Evolutionary conservation across 2,113 vertebrate genomes (phyloP).

Genomic region (Perccottus glenii): DNA sequence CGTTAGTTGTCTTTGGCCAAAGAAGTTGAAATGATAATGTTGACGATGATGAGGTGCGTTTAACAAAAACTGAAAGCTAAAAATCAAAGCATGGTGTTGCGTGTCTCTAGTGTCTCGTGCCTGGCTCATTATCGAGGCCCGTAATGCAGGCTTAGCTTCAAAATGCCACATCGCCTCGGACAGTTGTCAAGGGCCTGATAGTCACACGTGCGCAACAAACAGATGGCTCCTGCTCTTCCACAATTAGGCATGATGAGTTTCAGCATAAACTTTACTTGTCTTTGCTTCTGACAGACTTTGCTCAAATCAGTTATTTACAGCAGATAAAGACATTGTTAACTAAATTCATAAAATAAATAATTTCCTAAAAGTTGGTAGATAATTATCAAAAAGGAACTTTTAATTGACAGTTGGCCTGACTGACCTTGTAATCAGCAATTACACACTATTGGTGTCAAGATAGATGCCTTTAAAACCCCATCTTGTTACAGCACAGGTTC

Average conservation of each 20-base stretch:
- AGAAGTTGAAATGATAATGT: too few relatives aligned
- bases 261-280: too few relatives aligned
- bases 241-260: not conserved
- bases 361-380: too few relatives aligned
- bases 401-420: constrained; percentile 56
- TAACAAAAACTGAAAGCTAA: constrained; percentile 11
- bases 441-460: constrained; percentile 43
- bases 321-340: constrained; percentile 24
- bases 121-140: constrained; percentile 7
- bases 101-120: constrained; percentile 37
- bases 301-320: not conserved
- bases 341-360: too few relatives aligned
- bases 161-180: constrained; percentile 27
- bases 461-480: constrained; percentile 56
- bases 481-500: constrained; percentile 60
- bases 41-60: not conserved
- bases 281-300: not conserved
- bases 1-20: too few relatives aligned
- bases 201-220: constrained; percentile 51
- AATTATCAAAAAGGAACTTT: constrained; percentile 66
- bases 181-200: constrained; percentile 42
- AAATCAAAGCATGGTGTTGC: constrained; percentile 19
- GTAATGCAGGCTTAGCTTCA: constrained; percentile 55
- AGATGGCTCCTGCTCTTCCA: constrained; percentile 42
- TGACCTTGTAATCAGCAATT: constrained; percentile 50